Evolutionary conservation across 2,113 vertebrate species (phyloP).

Genomic region (Pica pica): DNA sequence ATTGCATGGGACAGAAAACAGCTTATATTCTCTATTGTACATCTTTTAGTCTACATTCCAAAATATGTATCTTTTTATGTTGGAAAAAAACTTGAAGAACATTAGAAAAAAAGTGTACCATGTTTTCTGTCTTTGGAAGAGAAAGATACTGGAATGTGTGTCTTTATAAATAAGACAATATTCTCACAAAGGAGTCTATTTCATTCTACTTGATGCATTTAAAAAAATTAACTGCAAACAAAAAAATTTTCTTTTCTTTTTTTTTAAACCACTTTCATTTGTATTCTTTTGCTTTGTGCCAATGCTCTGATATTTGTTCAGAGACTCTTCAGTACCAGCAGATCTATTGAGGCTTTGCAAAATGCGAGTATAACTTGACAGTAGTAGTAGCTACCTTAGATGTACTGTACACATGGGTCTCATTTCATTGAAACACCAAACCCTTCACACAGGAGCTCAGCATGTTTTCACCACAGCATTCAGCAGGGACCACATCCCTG

Average conservation of each 20-base stretch:
- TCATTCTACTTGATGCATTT: background rate
- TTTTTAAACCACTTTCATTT: background rate
- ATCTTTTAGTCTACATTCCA: background rate
- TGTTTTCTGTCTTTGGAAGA: background rate
- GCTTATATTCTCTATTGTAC: background rate
- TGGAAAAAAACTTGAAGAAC: background rate
- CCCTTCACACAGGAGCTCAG: background rate
- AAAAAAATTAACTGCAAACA: background rate
- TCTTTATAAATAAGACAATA: background rate
- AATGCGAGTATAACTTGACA: background rate
- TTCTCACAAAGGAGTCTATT: background rate
- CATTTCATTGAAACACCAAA: background rate
- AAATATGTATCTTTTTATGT: background rate
- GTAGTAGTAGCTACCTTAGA: background rate
- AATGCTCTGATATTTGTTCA: background rate
- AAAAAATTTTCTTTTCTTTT: background rate
- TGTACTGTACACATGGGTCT: background rate
- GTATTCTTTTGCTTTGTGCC: background rate
- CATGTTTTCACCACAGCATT: background rate
- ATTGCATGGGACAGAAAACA: slow-evolving; percentile 1
- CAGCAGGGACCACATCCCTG: background rate
- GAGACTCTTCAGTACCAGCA: background rate
- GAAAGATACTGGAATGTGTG: background rate
- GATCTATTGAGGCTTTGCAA: background rate
- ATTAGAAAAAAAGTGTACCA: background rate